phyloP scores from a whole-genome alignment of 2,888 invertebrate genomes.

The Conchocele bisecta region DNA sequence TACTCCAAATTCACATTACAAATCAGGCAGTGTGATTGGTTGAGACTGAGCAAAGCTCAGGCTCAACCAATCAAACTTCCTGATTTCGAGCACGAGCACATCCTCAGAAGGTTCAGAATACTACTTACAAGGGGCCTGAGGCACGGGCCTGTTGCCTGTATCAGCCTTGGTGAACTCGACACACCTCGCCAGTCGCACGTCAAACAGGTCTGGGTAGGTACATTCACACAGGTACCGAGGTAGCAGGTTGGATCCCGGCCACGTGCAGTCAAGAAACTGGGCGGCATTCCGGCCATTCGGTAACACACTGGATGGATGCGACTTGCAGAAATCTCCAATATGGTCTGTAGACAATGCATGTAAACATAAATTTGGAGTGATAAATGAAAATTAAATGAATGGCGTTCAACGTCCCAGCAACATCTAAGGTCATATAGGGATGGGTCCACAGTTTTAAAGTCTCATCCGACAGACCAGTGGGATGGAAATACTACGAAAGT shows the following conservation, averaged over 20 bases:
- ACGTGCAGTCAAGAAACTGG: conserved; percentile 64
- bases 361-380: too few relatives aligned
- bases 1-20: too few relatives aligned
- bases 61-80: too few relatives aligned
- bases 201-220: conserved; percentile 68
- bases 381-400: too few relatives aligned
- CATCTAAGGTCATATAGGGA: too few relatives aligned
- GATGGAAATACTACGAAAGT: too few relatives aligned
- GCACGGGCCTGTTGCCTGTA: conserved; percentile 51
- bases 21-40: too few relatives aligned
- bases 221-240: conserved; percentile 67
- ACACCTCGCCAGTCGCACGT: conserved; percentile 45
- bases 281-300: conserved; percentile 51
- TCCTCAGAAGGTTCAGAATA: not conserved
- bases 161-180: conserved; percentile 62
- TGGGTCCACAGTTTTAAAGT: too few relatives aligned
- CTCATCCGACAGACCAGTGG: too few relatives aligned
- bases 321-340: conserved; percentile 50
- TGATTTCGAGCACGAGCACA: too few relatives aligned
- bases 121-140: conserved; percentile 63
- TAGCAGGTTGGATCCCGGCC: conserved; percentile 45
- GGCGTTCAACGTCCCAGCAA: too few relatives aligned
- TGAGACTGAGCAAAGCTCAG: too few relatives aligned
- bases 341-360: conserved; percentile 39
- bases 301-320: conserved; percentile 46